Percentiles rank a stretch among this genome's conserved stretches.
These are phyloP conservation scores for Oncorhynchus mykiss DNA, from an alignment of 2,113 vertebrate genomes.

Conservation along the genomic window DNA sequence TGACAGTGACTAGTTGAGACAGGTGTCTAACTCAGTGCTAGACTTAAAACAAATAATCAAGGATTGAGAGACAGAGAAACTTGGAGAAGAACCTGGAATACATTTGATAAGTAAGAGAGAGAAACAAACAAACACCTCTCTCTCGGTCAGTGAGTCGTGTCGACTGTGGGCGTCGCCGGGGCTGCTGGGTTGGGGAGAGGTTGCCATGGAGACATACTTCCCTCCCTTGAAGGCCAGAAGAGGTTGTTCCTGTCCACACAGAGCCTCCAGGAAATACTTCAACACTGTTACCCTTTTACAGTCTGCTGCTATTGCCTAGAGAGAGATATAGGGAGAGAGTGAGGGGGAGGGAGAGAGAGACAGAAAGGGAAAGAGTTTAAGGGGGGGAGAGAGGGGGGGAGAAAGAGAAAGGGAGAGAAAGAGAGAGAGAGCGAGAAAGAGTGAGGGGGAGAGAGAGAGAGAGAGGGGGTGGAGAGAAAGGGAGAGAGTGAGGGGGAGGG, in stretches of 20 bases:
- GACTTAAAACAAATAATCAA: neutral
- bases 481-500: accelerated
- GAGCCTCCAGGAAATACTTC: slow-evolving; percentile 99
- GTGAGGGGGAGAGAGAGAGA: neutral
- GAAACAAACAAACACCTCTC: slow-evolving; percentile 60
- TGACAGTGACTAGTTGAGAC: too few relatives aligned
- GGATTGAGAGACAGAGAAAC: slow-evolving; percentile 13
- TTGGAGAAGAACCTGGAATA: too few relatives aligned
- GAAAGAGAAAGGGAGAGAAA: slow-evolving; percentile 58
- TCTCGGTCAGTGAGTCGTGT: slow-evolving; percentile 79
- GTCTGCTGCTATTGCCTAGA: slow-evolving; percentile 91
- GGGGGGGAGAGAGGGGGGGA: slow-evolving; percentile 14
- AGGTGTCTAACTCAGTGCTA: too few relatives aligned
- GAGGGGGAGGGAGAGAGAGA: neutral
- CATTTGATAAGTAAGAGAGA: slow-evolving; percentile 24
- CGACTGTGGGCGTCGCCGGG: slow-evolving; percentile 75
- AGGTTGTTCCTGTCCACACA: slow-evolving; percentile 99
- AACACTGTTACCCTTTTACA: slow-evolving; percentile 98
- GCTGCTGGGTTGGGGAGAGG: slow-evolving; percentile 81
- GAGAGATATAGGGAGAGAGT: neutral
- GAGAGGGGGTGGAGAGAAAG: too few relatives aligned
- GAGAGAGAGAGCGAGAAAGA: neutral
- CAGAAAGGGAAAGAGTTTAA: neutral
- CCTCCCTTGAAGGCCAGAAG: slow-evolving; percentile 98
- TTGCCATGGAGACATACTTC: slow-evolving; percentile 96